phyloP scores from a whole-genome alignment of 1,140 invertebrate genomes.

The Vanessa atalanta region DNA sequence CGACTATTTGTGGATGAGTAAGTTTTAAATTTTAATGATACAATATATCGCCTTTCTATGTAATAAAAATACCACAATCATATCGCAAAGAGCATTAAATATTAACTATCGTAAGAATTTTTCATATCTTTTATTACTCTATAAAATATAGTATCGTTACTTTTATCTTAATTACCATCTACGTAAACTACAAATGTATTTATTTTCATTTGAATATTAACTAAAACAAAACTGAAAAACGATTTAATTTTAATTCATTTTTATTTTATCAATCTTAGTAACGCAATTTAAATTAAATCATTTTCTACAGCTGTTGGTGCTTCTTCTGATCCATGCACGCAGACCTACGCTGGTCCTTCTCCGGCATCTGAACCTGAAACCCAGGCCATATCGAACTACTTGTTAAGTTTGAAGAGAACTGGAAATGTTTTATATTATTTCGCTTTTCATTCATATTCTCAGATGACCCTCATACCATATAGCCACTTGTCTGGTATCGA shows the following conservation, averaged over 20 bases:
- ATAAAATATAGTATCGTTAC: too few relatives aligned
- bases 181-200: too few relatives aligned
- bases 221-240: too few relatives aligned
- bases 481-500: conserved; percentile 81
- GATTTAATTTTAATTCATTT: not conserved
- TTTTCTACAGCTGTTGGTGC: conserved; percentile 82
- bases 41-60: not conserved
- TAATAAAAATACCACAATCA: not conserved
- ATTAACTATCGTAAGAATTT: too few relatives aligned
- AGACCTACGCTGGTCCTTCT: conserved; percentile 90
- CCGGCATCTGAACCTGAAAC: conserved; percentile 96
- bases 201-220: too few relatives aligned
- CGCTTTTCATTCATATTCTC: conserved; percentile 89
- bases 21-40: conserved; percentile 42
- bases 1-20: conserved; percentile 83
- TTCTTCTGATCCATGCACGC: conserved; percentile 91
- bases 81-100: too few relatives aligned
- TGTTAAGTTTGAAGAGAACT: conserved; percentile 44
- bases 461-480: conserved; percentile 87
- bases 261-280: not conserved
- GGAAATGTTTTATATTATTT: conserved; percentile 74
- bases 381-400: conserved; percentile 82
- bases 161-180: too few relatives aligned
- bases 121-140: too few relatives aligned
- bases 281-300: not conserved